A percentile compares a stretch with the other conserved stretches of the same genome.
These are phyloP conservation scores for Nasua narica DNA, from an alignment of 2,797 vertebrate species.

Conservation along the genomic window DNA sequence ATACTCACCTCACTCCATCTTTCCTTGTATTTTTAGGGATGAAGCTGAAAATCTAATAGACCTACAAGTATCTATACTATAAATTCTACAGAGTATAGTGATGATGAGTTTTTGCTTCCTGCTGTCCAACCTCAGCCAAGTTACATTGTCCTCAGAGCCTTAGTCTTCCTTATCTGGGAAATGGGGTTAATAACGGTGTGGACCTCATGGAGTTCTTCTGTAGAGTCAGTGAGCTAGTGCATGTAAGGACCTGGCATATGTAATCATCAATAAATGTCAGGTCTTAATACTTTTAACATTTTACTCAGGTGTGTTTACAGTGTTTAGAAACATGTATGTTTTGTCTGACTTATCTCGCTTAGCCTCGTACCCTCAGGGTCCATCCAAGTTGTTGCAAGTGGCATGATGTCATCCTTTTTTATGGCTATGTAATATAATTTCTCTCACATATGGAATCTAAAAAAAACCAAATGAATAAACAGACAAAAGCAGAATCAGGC, in stretches of 20 bases:
- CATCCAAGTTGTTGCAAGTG: neutral
- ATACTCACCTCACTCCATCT: neutral
- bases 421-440: neutral
- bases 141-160: neutral
- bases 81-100: neutral
- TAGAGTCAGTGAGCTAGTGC: neutral
- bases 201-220: neutral
- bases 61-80: neutral
- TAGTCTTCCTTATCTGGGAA: constrained; percentile 9
- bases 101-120: neutral
- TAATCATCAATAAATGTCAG: neutral
- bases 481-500: neutral
- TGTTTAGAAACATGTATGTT: constrained; percentile 26
- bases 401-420: neutral
- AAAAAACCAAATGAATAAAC: neutral
- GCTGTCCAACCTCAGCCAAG: neutral
- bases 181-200: neutral
- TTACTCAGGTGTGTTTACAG: neutral
- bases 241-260: neutral
- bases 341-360: neutral
- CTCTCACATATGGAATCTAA: neutral
- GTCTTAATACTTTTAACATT: neutral
- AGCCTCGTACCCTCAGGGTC: neutral
- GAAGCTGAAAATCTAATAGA: neutral
- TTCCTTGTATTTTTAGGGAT: neutral